Percentiles rank a stretch among this genome's conserved stretches.
phyloP scores from a whole-genome alignment of 2,113 vertebrate genomes.

The Ammodytes marinus region DNA sequence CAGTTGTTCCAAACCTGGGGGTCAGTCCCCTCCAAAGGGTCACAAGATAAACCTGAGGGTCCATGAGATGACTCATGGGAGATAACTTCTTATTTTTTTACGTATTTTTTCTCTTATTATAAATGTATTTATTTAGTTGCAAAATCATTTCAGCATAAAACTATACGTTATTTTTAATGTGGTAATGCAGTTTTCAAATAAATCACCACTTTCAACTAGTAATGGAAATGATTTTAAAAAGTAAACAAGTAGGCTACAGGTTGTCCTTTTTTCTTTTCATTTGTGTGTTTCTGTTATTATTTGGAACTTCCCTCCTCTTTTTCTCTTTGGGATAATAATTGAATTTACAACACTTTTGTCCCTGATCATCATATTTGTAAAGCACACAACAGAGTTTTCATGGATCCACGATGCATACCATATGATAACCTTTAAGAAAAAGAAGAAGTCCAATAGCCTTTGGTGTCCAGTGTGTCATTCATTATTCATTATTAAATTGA shows the following conservation, averaged over 20 bases:
- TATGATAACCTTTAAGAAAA: neutral
- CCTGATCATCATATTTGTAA: neutral
- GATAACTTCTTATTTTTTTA: too few relatives aligned
- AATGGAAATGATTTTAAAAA: too few relatives aligned
- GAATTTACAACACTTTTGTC: neutral
- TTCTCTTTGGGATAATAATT: neutral
- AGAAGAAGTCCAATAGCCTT: neutral
- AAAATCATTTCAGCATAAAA: too few relatives aligned
- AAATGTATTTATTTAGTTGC: too few relatives aligned
- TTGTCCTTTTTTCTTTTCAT: neutral
- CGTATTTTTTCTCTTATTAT: too few relatives aligned
- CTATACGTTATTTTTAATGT: too few relatives aligned
- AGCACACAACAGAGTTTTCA: neutral
- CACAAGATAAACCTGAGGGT: neutral
- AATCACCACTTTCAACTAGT: too few relatives aligned
- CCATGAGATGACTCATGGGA: neutral
- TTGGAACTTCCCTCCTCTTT: neutral
- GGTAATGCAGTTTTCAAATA: too few relatives aligned
- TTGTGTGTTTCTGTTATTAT: neutral
- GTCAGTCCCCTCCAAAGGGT: neutral
- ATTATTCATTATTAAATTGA: conserved; percentile 24
- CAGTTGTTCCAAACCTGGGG: neutral
- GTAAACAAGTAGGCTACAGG: too few relatives aligned
- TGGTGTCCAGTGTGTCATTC: conserved; percentile 23
- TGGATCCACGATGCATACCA: neutral